Evolutionary conservation across 2,797 vertebrate species (phyloP).

Genomic region (Intellagama lesueurii): DNA sequence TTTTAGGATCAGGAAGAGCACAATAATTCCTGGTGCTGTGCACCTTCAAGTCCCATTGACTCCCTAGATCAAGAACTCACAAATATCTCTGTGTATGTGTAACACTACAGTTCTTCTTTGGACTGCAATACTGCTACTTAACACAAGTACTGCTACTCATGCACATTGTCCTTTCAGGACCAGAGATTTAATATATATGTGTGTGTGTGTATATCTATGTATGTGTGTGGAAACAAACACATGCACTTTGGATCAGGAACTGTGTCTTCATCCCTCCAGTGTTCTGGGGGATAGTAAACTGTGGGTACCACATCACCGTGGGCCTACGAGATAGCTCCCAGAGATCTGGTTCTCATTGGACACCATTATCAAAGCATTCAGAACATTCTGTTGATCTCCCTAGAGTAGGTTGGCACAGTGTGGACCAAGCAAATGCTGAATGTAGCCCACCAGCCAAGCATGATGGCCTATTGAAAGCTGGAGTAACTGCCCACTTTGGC

Average conservation of each 20-base stretch:
- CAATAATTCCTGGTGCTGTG: constrained; percentile 42
- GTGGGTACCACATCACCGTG: background rate
- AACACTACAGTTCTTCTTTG: constrained; percentile 19
- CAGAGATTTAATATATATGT: constrained; percentile 27
- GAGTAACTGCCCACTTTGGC: background rate
- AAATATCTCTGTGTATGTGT: constrained; percentile 16
- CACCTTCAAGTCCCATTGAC: constrained; percentile 47
- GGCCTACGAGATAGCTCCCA: background rate
- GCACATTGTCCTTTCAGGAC: constrained; percentile 28
- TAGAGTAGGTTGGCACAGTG: background rate
- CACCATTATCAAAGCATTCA: background rate
- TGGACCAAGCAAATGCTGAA: background rate
- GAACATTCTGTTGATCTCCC: constrained; percentile 12
- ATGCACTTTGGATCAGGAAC: constrained; percentile 42
- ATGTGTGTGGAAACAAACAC: background rate
- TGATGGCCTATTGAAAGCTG: background rate
- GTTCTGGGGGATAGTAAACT: background rate
- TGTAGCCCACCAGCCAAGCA: background rate
- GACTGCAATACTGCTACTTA: constrained; percentile 14
- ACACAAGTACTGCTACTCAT: constrained; percentile 16
- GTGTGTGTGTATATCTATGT: background rate
- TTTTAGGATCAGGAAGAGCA: constrained; percentile 25
- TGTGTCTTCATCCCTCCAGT: constrained; percentile 14
- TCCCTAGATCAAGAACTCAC: background rate
- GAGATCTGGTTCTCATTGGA: background rate